Evolutionary conservation across 2,113 vertebrate genomes (phyloP).

Genomic region (Lepidothrix coronata): DNA sequence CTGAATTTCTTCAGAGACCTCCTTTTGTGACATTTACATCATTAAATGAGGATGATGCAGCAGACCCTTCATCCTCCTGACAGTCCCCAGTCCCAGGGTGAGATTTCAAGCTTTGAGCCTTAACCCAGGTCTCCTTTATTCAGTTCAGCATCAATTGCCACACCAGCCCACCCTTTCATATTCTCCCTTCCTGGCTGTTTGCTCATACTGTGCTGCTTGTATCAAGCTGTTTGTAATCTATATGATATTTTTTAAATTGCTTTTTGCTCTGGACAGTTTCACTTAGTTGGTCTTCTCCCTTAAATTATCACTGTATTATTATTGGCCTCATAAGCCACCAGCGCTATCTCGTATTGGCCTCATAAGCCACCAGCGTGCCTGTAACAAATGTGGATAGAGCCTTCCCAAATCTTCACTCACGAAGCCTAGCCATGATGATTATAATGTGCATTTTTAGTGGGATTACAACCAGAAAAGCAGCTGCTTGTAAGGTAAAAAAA

Average conservation of each 20-base stretch:
- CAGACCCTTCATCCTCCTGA: background rate
- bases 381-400: no score
- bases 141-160: background rate
- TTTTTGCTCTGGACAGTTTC: background rate
- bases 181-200: background rate
- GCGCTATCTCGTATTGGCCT: no score
- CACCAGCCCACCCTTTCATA: background rate
- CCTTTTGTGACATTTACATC: background rate
- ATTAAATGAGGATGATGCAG: background rate
- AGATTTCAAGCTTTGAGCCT: background rate
- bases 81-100: background rate
- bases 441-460: conserved; percentile 18
- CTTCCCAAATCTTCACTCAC: no score
- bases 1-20: background rate
- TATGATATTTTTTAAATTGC: background rate
- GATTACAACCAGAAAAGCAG: conserved; percentile 55
- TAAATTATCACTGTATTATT: background rate
- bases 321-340: no score
- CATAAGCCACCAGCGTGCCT: no score
- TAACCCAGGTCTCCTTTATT: background rate
- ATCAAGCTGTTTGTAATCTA: background rate
- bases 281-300: background rate
- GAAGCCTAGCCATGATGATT: background rate
- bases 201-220: background rate
- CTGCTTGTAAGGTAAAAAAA: conserved; percentile 62